Base-by-base conservation (phyloP, 2,888 invertebrate species). In the Sussaba pulchella region DNA sequence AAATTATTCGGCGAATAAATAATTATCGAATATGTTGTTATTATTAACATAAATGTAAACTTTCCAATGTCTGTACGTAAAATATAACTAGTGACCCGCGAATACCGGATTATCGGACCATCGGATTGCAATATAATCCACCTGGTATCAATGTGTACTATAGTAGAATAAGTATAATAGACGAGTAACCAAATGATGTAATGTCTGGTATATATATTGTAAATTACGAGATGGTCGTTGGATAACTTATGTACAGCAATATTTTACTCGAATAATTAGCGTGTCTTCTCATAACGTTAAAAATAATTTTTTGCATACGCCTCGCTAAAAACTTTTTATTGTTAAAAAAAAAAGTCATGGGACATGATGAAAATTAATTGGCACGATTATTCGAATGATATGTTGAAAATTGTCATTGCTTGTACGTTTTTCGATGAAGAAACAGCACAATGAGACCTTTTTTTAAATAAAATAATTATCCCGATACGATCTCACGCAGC, bases 161-260 rank as follows among this genome's bases (percentile, higher is more conserved):
- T 57, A 57, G 57, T 26, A 57, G 31, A 14, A 57, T 31, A 57
- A n/a, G 36, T 57, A 31, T 57, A 54, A 54, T 54, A 54, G 31
- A 2, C 57, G 31, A 17, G 26, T 31, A 6, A 31, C 2, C n/a
- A 31, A 57, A 57, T 36, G 31, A 36, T 57, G 31, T 31, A 57
- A 31, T 57, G 31, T 57, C 17, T 57, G 14, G 31, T 57, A 57
- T 31, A 31, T 57, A 57, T 57, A 57, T 57, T 57, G 57, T 57
- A 57, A 57, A 57, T 57, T 57, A 57, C 17, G 57, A 31, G 57
- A 57, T 36, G 57, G 17, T 31, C 31, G 57, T 57, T 57, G 57
- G 17, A 31, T 57, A 9, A 57, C 17, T 57, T 57, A 14, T 57
- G 57, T 57, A 57, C 57, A 57, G 57, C 57, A 57, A 57, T 57